Conservation (phyloP, 2,113 vertebrate genomes). For the Anhinga rufa region DNA sequence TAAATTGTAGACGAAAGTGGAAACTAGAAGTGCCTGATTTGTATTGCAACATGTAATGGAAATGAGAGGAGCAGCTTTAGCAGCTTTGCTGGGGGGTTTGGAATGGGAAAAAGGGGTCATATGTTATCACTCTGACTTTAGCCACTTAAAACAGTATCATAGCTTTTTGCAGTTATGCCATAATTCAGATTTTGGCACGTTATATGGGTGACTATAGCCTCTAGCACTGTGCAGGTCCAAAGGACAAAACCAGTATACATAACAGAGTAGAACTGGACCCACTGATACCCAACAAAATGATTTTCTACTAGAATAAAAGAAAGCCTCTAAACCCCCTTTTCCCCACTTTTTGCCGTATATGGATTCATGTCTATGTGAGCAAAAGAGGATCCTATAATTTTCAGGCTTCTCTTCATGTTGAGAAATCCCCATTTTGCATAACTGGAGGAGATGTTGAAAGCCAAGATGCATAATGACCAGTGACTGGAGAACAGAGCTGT, state of each 20-base stretch:
- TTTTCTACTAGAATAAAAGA: neutral
- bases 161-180: neutral
- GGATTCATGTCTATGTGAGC: neutral
- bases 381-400: neutral
- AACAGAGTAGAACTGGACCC: neutral
- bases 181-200: neutral
- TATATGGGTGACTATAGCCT: neutral
- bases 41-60: neutral
- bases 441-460: neutral
- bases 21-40: neutral
- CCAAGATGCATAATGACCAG: neutral
- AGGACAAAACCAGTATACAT: neutral
- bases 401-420: neutral
- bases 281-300: neutral
- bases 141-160: neutral
- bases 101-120: neutral
- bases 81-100: neutral
- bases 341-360: neutral
- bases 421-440: neutral
- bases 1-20: neutral
- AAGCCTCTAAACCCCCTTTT: neutral
- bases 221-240: neutral
- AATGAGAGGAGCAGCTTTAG: neutral
- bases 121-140: neutral
- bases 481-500: neutral